Percentiles rank a stretch among this genome's conserved stretches.
Evolutionary conservation across 2,888 invertebrate species (phyloP).

Genomic region (Drosophila infuscata): DNA sequence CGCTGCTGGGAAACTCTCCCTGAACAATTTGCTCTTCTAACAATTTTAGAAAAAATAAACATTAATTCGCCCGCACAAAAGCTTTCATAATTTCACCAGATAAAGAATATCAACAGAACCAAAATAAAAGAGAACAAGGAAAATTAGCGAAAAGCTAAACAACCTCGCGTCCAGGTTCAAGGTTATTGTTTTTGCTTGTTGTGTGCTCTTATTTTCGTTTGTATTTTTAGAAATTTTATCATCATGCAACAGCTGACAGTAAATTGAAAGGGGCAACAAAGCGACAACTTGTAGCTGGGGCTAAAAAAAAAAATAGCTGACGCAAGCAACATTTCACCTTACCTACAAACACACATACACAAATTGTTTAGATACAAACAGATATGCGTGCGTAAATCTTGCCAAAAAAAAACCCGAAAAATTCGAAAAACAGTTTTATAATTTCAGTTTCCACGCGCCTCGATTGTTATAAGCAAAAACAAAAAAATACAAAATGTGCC

Average conservation of each 20-base stretch:
- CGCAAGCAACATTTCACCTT: constrained; percentile 20
- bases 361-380: constrained; percentile 3
- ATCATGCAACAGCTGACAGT: constrained; percentile 79
- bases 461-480: constrained; percentile 52
- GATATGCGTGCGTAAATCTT: constrained; percentile 5
- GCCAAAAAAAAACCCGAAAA: constrained; percentile 11
- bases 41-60: neutral
- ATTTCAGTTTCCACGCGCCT: constrained; percentile 67
- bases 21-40: constrained; percentile 11
- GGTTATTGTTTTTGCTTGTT: constrained; percentile 58
- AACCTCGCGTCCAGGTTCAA: constrained; percentile 76
- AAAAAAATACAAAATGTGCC: constrained; percentile 28
- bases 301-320: constrained; percentile 24
- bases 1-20: neutral
- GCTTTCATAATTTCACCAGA: constrained; percentile 28
- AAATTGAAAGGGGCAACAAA: constrained; percentile 23
- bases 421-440: constrained; percentile 27
- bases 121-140: neutral
- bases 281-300: constrained; percentile 43
- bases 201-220: constrained; percentile 34
- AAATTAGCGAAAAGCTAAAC: constrained; percentile 29
- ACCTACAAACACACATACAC: neutral
- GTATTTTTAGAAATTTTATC: constrained; percentile 80
- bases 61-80: constrained; percentile 33
- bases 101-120: constrained; percentile 17